Conservation (phyloP, 2,113 vertebrate species). For the Calyptomena viridis region DNA sequence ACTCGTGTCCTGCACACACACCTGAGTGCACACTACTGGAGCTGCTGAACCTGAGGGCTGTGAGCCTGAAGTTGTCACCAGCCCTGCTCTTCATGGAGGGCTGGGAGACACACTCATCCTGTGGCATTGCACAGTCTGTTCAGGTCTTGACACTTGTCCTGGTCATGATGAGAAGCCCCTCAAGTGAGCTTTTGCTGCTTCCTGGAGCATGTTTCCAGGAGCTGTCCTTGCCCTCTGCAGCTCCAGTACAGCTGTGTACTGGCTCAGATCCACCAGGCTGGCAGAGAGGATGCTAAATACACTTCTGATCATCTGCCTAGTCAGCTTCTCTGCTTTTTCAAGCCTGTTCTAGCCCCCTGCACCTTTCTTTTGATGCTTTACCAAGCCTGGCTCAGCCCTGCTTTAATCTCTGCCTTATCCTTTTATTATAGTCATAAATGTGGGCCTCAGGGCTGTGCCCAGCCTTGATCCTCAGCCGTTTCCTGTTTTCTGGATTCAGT, state of each 20-base stretch:
- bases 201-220: neutral
- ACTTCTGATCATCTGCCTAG: constrained; percentile 42
- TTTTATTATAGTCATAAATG: constrained; percentile 31
- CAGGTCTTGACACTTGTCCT: neutral
- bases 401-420: constrained; percentile 42
- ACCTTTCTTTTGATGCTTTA: constrained; percentile 52
- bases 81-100: accelerated
- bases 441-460: constrained; percentile 28
- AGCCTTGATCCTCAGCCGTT: constrained; percentile 48
- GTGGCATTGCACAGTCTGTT: neutral
- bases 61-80: neutral
- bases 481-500: constrained; percentile 45
- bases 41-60: neutral
- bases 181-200: neutral
- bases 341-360: constrained; percentile 42
- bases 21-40: accelerated
- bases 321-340: constrained; percentile 32
- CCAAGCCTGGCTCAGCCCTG: constrained; percentile 30
- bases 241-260: neutral
- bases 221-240: neutral
- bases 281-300: constrained; percentile 12
- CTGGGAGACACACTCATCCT: neutral
- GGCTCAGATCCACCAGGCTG: neutral
- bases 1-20: accelerated
- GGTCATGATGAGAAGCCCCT: neutral